Conservation (phyloP, 2,888 invertebrate genomes). For the Aricia artaxerxes region DNA sequence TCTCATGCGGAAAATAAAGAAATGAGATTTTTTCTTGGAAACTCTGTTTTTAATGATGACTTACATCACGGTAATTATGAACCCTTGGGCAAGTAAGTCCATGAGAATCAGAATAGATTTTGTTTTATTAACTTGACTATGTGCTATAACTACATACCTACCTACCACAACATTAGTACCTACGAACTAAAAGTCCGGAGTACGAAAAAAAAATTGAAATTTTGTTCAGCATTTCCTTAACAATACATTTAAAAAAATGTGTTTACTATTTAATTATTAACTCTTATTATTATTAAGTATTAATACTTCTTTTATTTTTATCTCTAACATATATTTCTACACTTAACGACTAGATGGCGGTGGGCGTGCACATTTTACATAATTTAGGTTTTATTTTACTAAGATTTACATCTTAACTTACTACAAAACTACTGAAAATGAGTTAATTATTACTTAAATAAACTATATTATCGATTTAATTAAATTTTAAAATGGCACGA, state of each 20-base stretch:
- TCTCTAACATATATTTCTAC: not conserved
- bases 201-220: too few species aligned
- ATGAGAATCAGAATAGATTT: not conserved
- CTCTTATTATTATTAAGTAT: not conserved
- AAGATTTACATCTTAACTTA: too few species aligned
- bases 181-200: not conserved
- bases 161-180: not conserved
- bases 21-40: constrained; percentile 16
- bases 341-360: constrained; percentile 3
- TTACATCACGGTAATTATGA: not conserved
- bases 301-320: constrained; percentile 2
- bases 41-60: constrained; percentile 8
- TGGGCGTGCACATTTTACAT: not conserved
- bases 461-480: not conserved
- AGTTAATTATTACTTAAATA: not conserved
- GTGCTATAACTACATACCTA: not conserved
- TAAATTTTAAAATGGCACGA: not conserved
- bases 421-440: too few species aligned
- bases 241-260: not conserved
- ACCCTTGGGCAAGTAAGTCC: not conserved
- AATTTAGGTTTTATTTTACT: not conserved
- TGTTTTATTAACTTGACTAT: not conserved
- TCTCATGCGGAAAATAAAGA: constrained; percentile 26
- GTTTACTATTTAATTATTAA: not conserved
- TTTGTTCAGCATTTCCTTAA: too few species aligned